A percentile compares a stretch with the other conserved stretches of the same genome.
Evolutionary conservation across 2,888 invertebrate genomes (phyloP).

Genomic region (Eudasyphora cyanicolor): DNA sequence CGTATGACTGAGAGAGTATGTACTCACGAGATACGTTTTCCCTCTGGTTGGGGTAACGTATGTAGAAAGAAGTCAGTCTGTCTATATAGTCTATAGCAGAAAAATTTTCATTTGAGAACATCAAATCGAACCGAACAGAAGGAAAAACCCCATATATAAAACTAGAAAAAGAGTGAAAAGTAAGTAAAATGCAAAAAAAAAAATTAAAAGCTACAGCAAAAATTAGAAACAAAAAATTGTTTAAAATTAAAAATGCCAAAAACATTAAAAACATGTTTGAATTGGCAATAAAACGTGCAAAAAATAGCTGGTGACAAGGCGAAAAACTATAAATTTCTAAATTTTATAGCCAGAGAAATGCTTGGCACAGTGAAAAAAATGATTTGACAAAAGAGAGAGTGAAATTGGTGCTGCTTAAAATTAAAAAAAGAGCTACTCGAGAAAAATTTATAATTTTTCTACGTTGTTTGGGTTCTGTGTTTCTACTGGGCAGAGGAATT

Average conservation of each 20-base stretch:
- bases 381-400: background rate
- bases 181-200: background rate
- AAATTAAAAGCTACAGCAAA: background rate
- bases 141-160: too few relatives aligned
- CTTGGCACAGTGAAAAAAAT: background rate
- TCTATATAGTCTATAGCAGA: slow-evolving; percentile 54
- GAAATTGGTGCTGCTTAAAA: background rate
- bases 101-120: slow-evolving; percentile 58
- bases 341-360: background rate
- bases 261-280: slow-evolving; percentile 16
- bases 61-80: background rate
- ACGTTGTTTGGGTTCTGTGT: background rate
- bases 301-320: slow-evolving; percentile 32
- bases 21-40: slow-evolving; percentile 50
- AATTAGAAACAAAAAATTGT: background rate
- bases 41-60: too few relatives aligned
- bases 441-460: background rate
- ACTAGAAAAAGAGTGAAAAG: background rate
- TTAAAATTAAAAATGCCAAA: background rate
- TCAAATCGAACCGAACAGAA: slow-evolving; percentile 39
- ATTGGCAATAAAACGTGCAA: slow-evolving; percentile 13
- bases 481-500: background rate
- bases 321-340: background rate
- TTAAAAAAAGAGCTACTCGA: background rate
- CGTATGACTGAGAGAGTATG: too few relatives aligned